These are phyloP conservation scores for Glareola pratincola DNA, from an alignment of 2,113 vertebrate species.

Conservation along the genomic window DNA sequence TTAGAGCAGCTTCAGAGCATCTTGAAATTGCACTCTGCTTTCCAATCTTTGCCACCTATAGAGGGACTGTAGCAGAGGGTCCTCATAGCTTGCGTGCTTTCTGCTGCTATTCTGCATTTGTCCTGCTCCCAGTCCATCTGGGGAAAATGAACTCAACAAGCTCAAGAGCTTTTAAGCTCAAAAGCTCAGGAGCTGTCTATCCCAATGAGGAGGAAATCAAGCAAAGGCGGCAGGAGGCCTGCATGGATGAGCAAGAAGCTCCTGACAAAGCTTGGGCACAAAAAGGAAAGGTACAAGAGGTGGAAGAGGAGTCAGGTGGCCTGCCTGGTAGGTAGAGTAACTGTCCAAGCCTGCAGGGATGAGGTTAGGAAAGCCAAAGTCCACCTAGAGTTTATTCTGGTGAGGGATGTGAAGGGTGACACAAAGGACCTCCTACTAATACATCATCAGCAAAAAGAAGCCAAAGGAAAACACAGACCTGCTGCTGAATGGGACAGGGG, in stretches of 20 bases:
- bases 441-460: background rate
- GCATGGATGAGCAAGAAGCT: background rate
- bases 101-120: background rate
- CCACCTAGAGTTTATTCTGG: background rate
- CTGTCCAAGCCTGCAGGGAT: background rate
- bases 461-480: background rate
- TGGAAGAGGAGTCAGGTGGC: background rate
- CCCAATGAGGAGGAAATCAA: background rate
- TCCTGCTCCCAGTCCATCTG: background rate
- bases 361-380: background rate
- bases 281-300: background rate
- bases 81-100: rapidly evolving
- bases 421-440: background rate
- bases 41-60: background rate
- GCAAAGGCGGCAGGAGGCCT: background rate
- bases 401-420: background rate
- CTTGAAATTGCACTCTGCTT: background rate
- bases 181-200: background rate
- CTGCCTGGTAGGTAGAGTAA: background rate
- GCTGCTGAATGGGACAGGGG: background rate
- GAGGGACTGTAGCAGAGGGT: background rate
- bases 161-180: background rate
- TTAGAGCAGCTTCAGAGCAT: constrained; percentile 7
- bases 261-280: background rate
- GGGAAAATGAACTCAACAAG: background rate